phyloP scores from a whole-genome alignment of 1,140 invertebrate genomes.

The Macrostomum lignano region DNA sequence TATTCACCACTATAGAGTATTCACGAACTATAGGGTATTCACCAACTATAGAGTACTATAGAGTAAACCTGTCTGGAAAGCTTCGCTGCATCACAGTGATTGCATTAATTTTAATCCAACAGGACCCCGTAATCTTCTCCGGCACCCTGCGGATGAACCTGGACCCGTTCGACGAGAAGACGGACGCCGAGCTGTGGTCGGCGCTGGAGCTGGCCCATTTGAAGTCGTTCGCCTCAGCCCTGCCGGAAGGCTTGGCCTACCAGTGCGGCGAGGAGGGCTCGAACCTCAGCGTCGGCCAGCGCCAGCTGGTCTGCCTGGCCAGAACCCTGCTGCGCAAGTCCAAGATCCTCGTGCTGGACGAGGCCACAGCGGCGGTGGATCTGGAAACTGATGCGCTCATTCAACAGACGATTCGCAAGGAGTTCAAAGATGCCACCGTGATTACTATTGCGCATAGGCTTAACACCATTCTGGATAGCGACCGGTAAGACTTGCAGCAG shows the following conservation, averaged over 20 bases:
- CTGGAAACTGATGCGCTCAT: slow-evolving; percentile 17
- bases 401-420: slow-evolving; percentile 13
- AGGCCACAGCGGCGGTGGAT: slow-evolving; percentile 70
- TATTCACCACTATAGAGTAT: too few species aligned
- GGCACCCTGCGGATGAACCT: slow-evolving; percentile 9
- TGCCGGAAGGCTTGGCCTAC: not conserved
- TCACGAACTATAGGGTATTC: too few species aligned
- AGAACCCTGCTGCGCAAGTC: slow-evolving; percentile 22
- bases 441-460: slow-evolving; percentile 23
- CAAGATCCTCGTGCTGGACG: slow-evolving; percentile 39
- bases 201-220: slow-evolving; percentile 9
- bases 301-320: slow-evolving; percentile 28
- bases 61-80: too few species aligned
- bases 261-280: not conserved
- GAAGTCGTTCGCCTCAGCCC: not conserved
- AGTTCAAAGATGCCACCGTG: slow-evolving; percentile 15
- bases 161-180: slow-evolving; percentile 4
- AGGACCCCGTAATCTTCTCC: slow-evolving; percentile 14
- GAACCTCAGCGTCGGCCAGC: slow-evolving; percentile 18
- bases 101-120: too few species aligned
- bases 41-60: too few species aligned
- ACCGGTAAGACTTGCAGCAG: too few species aligned
- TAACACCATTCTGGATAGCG: slow-evolving; percentile 32
- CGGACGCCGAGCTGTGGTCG: slow-evolving; percentile 8
- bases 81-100: too few species aligned